These are phyloP conservation scores for Cephalopterus ornatus DNA, from an alignment of 2,113 vertebrate genomes.

Conservation along the genomic window DNA sequence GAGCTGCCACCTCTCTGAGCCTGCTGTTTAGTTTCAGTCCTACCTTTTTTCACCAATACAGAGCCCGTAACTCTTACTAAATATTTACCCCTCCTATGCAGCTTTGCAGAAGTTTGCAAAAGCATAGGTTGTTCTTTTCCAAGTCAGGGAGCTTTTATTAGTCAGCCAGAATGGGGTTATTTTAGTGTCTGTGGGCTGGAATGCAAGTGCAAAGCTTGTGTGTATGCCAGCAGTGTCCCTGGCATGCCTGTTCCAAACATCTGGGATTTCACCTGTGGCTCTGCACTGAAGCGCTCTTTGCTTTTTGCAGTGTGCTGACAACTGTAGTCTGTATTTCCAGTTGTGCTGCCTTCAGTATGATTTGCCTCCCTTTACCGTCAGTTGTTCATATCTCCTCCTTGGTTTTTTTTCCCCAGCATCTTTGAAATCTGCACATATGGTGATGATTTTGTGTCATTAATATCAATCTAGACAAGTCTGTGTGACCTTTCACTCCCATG, in stretches of 20 bases:
- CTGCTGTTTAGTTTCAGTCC: neutral
- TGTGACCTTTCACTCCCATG: constrained; percentile 25
- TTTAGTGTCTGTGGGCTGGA: neutral
- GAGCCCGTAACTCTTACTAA: neutral
- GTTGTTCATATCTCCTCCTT: neutral
- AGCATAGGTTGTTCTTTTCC: neutral
- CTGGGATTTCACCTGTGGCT: neutral
- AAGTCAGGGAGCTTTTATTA: neutral
- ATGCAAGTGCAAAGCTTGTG: neutral
- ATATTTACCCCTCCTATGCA: neutral
- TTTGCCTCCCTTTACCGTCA: neutral
- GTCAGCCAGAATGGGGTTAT: neutral
- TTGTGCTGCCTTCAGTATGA: neutral
- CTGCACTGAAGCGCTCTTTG: neutral
- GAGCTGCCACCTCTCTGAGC: accelerated
- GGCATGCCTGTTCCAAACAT: neutral
- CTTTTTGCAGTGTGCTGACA: neutral
- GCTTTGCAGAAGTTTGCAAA: neutral
- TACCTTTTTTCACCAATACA: neutral
- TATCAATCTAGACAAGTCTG: constrained; percentile 23
- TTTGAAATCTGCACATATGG: neutral
- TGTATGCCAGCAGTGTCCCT: neutral
- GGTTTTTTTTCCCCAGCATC: neutral
- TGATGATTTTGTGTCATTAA: constrained; percentile 40
- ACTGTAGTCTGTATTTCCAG: neutral